Evolutionary conservation across 2,888 invertebrate species (phyloP).

Genomic region (Leucophenga maculata): DNA sequence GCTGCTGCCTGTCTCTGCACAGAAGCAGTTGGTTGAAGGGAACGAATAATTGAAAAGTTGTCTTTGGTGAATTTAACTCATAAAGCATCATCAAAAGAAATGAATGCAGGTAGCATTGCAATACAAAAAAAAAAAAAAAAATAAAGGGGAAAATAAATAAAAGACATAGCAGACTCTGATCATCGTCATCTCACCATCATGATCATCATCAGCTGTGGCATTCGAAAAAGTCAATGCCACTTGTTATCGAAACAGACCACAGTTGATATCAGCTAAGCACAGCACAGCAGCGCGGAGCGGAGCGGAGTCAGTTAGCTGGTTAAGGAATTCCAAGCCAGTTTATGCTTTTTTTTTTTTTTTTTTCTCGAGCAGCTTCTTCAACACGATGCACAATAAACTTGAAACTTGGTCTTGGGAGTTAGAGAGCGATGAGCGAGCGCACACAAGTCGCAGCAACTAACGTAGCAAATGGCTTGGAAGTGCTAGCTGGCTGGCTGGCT

Average conservation of each 20-base stretch:
- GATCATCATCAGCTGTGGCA: constrained; percentile 16
- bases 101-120: constrained; percentile 27
- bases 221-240: constrained; percentile 45
- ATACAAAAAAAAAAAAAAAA: not conserved
- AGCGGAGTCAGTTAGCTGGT: not conserved
- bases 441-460: constrained; percentile 53
- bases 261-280: constrained; percentile 58
- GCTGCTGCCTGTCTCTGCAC: too few relatives aligned
- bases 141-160: constrained; percentile 21
- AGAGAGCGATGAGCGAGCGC: constrained; percentile 34
- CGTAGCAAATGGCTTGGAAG: constrained; percentile 24
- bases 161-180: constrained; percentile 39
- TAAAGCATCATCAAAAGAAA: not conserved
- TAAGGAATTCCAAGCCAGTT: constrained; percentile 7
- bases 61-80: not conserved
- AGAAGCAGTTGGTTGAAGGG: too few relatives aligned
- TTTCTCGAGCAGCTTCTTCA: not conserved
- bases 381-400: constrained; percentile 37
- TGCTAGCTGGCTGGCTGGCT: too few relatives aligned
- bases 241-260: constrained; percentile 42
- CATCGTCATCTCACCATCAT: constrained; percentile 36
- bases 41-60: not conserved
- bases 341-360: not conserved
- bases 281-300: constrained; percentile 45
- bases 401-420: constrained; percentile 31